These are phyloP conservation scores for Rhombomys opimus DNA, from an alignment of 2,113 vertebrate species.

Conservation along the genomic window DNA sequence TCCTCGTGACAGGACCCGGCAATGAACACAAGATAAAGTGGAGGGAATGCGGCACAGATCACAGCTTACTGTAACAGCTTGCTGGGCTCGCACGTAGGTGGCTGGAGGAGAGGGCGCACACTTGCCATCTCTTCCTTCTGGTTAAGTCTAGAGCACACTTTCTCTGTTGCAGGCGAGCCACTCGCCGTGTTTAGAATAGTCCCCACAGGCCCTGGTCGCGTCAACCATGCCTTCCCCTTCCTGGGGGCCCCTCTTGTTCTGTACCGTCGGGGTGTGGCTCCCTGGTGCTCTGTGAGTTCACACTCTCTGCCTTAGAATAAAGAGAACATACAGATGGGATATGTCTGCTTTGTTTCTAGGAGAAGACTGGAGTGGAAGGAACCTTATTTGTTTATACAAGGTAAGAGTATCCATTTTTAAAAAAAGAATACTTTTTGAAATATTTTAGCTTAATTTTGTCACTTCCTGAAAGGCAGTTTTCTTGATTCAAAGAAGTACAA, in stretches of 20 bases:
- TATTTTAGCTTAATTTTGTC: background rate
- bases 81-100: accelerated
- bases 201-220: background rate
- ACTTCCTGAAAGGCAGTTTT: background rate
- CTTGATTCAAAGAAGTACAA: constrained; percentile 57
- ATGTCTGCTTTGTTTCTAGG: constrained; percentile 87
- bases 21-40: background rate
- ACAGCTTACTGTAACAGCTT: background rate
- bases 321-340: constrained; percentile 54
- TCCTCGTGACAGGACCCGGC: background rate
- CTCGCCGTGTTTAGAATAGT: background rate
- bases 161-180: background rate
- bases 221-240: background rate
- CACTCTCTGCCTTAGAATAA: constrained; percentile 26
- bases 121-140: background rate
- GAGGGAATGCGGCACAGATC: background rate
- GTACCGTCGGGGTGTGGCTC: background rate
- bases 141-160: background rate
- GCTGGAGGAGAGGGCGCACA: background rate
- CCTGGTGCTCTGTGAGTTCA: background rate
- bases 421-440: constrained; percentile 45
- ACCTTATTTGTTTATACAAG: constrained; percentile 97
- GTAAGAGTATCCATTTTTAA: constrained; percentile 83
- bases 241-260: background rate
- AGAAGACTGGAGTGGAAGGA: constrained; percentile 98